Conservation (phyloP, 2,797 vertebrate genomes). For the Chaunax sp. region DNA sequence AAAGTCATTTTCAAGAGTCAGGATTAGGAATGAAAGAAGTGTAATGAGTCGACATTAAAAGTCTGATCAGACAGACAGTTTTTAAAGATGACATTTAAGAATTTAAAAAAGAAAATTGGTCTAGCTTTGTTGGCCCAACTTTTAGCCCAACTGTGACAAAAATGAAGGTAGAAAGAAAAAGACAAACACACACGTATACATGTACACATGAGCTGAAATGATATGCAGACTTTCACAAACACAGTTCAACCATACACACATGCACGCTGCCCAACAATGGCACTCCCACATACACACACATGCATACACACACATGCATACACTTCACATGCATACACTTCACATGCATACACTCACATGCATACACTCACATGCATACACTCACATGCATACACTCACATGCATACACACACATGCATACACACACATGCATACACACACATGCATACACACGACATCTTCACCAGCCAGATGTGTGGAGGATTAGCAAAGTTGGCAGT, state of each 20-base stretch:
- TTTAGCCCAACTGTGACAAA: no score
- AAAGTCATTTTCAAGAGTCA: no score
- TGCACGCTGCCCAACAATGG: not conserved
- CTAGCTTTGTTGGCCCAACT: no score
- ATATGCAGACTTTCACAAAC: slow-evolving; percentile 38
- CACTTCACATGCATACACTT: no score
- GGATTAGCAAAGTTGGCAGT: slow-evolving; percentile 76
- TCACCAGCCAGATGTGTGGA: slow-evolving; percentile 68
- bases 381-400: not conserved
- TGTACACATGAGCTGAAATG: slow-evolving; percentile 24
- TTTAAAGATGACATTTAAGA: no score
- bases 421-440: slow-evolving; percentile 14
- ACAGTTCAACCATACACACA: not conserved
- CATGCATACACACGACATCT: slow-evolving; percentile 24
- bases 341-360: not conserved
- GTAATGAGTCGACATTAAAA: no score
- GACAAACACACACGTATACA: no score
- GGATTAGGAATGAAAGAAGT: no score
- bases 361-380: not conserved
- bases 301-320: not conserved
- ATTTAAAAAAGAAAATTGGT: no score
- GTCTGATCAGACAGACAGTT: no score
- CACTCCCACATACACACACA: not conserved
- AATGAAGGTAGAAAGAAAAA: no score
- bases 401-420: not conserved